phyloP scores from a whole-genome alignment of 2,113 vertebrate genomes.

The Dissostichus mawsoni region DNA sequence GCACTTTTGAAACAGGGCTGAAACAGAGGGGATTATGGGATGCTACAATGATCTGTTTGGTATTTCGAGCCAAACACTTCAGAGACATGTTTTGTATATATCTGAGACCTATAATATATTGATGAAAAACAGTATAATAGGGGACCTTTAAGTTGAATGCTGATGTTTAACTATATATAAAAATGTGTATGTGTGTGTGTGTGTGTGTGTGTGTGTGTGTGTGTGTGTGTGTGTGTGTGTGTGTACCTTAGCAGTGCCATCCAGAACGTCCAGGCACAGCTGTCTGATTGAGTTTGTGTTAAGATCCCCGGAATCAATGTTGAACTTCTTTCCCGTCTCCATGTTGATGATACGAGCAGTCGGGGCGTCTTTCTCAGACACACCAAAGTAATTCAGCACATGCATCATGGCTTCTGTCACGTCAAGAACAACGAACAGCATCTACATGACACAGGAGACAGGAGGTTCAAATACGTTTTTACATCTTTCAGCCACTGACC shows the following conservation, averaged over 20 bases:
- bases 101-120: no score
- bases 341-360: slow-evolving; percentile 86
- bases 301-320: slow-evolving; percentile 49
- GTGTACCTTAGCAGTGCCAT: slow-evolving; percentile 85
- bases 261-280: slow-evolving; percentile 85
- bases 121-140: no score
- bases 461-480: neutral
- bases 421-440: slow-evolving; percentile 89
- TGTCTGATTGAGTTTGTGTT: slow-evolving; percentile 57
- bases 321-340: slow-evolving; percentile 87
- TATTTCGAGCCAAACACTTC: no score
- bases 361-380: slow-evolving; percentile 81
- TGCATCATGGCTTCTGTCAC: slow-evolving; percentile 66
- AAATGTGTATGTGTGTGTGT: neutral
- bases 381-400: slow-evolving; percentile 88
- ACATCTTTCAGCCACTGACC: neutral
- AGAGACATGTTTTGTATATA: no score
- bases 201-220: neutral
- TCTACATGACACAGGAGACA: slow-evolving; percentile 64
- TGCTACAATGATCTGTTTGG: no score
- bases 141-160: neutral
- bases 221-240: neutral
- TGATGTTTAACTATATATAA: neutral
- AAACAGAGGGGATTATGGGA: no score
- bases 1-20: no score